Conservation (phyloP, 1,140 invertebrate species). For the Calycopis cecrops region DNA sequence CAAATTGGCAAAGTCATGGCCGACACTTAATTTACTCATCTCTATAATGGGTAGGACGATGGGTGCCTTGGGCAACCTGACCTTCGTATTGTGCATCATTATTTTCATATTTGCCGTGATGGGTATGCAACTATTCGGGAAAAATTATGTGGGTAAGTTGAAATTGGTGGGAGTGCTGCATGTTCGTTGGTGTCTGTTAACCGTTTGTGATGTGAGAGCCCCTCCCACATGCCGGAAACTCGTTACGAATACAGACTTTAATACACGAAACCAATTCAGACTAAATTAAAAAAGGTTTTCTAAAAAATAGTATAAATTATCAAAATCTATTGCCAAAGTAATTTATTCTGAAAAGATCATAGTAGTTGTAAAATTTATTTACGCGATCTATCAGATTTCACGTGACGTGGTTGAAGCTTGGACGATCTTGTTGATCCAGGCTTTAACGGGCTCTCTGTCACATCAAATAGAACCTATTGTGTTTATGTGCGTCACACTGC, state of each 20-base stretch:
- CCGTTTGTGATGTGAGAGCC: conserved; percentile 41
- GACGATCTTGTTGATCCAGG: conserved; percentile 31
- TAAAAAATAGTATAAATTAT: too few relatives aligned
- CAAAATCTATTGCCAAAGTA: too few relatives aligned
- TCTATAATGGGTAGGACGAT: conserved; percentile 99
- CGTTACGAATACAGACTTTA: too few relatives aligned
- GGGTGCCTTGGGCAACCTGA: conserved; percentile 97
- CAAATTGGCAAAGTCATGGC: conserved; percentile 99
- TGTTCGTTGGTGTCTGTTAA: conserved; percentile 71
- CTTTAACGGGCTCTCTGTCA: conserved; percentile 45
- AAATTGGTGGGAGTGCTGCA: conserved; percentile 72
- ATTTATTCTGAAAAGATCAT: too few relatives aligned
- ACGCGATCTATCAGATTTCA: too few relatives aligned
- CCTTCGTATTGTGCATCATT: conserved; percentile 97
- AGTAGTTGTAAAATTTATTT: too few relatives aligned
- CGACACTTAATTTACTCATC: conserved; percentile 97
- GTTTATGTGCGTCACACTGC: conserved; percentile 71
- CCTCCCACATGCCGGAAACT: conserved; percentile 19
- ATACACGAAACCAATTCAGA: too few relatives aligned
- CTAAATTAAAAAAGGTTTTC: too few relatives aligned
- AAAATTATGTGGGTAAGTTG: conserved; percentile 90
- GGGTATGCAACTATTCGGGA: conserved; percentile 98
- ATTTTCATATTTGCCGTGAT: conserved; percentile 99
- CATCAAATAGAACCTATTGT: conserved; percentile 63
- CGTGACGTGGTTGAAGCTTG: conserved; percentile 27